Base-by-base conservation (phyloP, 1,140 invertebrate genomes). In the Amphibalanus amphitrite region DNA sequence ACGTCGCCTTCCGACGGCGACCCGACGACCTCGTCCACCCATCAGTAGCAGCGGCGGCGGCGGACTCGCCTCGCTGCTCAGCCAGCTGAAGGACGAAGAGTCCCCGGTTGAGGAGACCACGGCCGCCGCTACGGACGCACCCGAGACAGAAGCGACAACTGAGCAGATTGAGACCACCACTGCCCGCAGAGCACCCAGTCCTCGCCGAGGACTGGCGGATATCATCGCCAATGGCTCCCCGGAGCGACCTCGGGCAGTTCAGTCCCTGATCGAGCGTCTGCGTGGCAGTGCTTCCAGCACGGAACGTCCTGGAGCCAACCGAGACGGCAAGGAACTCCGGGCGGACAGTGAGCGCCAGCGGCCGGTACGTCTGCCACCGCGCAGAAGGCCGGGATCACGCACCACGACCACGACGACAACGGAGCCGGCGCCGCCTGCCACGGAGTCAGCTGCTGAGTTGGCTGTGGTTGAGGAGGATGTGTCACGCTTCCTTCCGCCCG, bases 171-270 rank as follows among this genome's bases (percentile, higher is more conserved):
- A 20, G 28, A 29, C 29, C 30, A 33, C 29, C 59, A 47, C 68
- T 26, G 29, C 25, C n/a, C 69, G 30, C 10, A 65, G 25, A 29
- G 40, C 71, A 1, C 30, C 72, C 28, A 13, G 25, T 6, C 25
- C 10, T 6, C 59, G 47, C 1, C n/a, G 25, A 6, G n/a, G 47
- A 47, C 65, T 67, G 38, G 47, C 71, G 8, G 70, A 71, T 13
- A 71, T 74, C 28, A 64, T 72, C 33, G 29, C 73, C 47, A 74
- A 72, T 13, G 73, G 73, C 69, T 71, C 71, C 3, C 71, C 73
- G 17, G 73, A 74, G 28, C 72, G 73, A 33, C 72, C 73, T 25
- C 72, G 72, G 0, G 59, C 73, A 8, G 70, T 71, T 17, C 72
- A 71, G 28, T 74, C 73, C 15, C 72, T 74, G 47, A 59, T 59